Percentiles rank a stretch among this genome's conserved stretches.
Conservation (phyloP, 2,888 invertebrate species). For the Gortyna flavago region DNA sequence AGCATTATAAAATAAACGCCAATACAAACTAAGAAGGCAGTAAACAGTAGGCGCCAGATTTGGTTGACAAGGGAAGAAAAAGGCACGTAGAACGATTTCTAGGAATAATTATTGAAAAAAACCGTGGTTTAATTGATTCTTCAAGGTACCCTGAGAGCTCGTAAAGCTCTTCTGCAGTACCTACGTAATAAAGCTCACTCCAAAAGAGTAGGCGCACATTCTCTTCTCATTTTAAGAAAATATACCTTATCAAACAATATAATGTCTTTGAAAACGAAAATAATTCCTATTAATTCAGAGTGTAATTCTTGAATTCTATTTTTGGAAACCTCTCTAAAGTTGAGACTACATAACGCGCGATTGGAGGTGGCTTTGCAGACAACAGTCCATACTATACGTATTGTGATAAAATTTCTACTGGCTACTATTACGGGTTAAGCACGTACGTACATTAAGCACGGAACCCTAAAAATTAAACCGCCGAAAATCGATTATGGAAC, state of each 20-base stretch:
- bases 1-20: too few relatives aligned
- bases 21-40: too few relatives aligned
- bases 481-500: slow-evolving; percentile 12
- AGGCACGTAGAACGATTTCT: neutral
- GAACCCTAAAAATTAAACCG: slow-evolving; percentile 6
- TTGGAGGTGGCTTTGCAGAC: neutral
- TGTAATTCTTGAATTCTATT: slow-evolving; percentile 8
- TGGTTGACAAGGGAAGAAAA: too few relatives aligned
- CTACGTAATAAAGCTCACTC: neutral
- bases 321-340: slow-evolving; percentile 15
- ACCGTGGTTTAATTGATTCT: neutral
- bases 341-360: neutral
- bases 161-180: neutral
- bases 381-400: neutral
- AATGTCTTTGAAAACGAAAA: slow-evolving; percentile 14
- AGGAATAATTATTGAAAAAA: neutral
- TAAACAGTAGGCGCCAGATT: too few relatives aligned
- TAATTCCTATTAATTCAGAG: neutral
- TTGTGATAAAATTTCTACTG: neutral
- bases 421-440: neutral
- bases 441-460: too few relatives aligned
- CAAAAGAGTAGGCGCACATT: neutral
- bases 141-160: too few relatives aligned
- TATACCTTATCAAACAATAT: neutral
- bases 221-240: neutral